Conservation (phyloP, 2,888 invertebrate species). For the Meliscaeva auricollis region DNA sequence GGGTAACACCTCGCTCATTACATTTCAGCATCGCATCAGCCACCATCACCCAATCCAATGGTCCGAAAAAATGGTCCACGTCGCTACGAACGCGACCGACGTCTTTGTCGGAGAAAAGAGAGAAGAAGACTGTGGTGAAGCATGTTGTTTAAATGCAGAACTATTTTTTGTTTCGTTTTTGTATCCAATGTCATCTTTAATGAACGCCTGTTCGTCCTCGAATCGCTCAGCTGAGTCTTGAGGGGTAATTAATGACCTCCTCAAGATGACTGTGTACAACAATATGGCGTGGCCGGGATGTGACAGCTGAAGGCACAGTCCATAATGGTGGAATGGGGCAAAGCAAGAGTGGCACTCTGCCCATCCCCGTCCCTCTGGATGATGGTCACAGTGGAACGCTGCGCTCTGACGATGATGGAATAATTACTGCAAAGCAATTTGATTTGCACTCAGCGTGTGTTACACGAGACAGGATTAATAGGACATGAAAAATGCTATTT, state of each 20-base stretch:
- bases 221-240: constrained; percentile 69
- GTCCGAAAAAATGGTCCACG: constrained; percentile 37
- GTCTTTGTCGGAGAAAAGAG: background rate
- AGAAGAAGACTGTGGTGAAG: constrained; percentile 21
- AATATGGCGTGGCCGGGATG: constrained; percentile 75
- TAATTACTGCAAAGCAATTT: constrained; percentile 75
- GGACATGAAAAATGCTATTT: constrained; percentile 74
- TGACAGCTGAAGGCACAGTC: constrained; percentile 66
- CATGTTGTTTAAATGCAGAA: constrained; percentile 46
- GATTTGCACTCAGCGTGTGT: constrained; percentile 74
- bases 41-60: constrained; percentile 9
- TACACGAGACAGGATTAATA: constrained; percentile 74
- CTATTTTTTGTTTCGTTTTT: constrained; percentile 19
- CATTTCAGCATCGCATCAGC: constrained; percentile 14
- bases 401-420: constrained; percentile 71
- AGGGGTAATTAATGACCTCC: constrained; percentile 76
- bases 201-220: constrained; percentile 73
- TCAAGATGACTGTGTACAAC: constrained; percentile 74
- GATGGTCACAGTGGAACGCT: no score
- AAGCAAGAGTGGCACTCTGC: background rate
- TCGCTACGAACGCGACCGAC: no score
- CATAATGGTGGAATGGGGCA: constrained; percentile 10
- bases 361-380: constrained; percentile 39
- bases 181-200: constrained; percentile 71
- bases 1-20: constrained; percentile 11